These are phyloP conservation scores for Emmelina monodactyla DNA, from an alignment of 2,888 invertebrate species.

Conservation along the genomic window DNA sequence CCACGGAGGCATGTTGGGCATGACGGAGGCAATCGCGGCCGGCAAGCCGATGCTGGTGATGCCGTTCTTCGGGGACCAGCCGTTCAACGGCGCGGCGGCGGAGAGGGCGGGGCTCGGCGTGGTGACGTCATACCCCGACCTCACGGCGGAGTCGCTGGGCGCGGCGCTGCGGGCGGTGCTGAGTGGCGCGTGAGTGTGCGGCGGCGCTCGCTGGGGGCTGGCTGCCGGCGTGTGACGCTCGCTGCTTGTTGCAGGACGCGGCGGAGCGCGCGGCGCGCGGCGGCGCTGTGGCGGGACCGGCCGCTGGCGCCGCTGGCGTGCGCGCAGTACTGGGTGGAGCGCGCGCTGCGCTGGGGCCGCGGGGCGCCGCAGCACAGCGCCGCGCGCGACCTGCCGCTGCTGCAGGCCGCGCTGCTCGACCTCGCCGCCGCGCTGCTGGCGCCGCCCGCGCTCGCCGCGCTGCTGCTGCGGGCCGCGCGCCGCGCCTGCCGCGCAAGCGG, in stretches of 20 bases:
- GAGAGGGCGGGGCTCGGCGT: constrained; percentile 58
- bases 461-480: no score
- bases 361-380: constrained; percentile 32
- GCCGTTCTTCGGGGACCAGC: constrained; percentile 71
- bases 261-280: constrained; percentile 42
- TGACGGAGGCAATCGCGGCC: constrained; percentile 67
- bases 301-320: constrained; percentile 58
- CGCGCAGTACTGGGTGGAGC: constrained; percentile 67
- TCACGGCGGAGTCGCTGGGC: constrained; percentile 57
- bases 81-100: constrained; percentile 60
- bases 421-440: constrained; percentile 35
- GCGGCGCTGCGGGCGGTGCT: constrained; percentile 56
- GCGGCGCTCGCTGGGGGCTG: not conserved
- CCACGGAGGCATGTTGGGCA: constrained; percentile 69
- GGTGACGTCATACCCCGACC: constrained; percentile 49
- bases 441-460: no score
- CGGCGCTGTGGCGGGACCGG: constrained; percentile 61
- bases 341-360: constrained; percentile 54
- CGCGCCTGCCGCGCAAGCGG: no score
- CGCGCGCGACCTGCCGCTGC: constrained; percentile 34
- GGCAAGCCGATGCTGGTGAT: constrained; percentile 69
- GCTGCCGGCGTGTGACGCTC: not conserved
- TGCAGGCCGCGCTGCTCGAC: constrained; percentile 37
- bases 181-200: constrained; percentile 56
- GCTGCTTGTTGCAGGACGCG: constrained; percentile 38